phyloP scores from a whole-genome alignment of 2,888 invertebrate species.

The Mimumesa dahlbomi region DNA sequence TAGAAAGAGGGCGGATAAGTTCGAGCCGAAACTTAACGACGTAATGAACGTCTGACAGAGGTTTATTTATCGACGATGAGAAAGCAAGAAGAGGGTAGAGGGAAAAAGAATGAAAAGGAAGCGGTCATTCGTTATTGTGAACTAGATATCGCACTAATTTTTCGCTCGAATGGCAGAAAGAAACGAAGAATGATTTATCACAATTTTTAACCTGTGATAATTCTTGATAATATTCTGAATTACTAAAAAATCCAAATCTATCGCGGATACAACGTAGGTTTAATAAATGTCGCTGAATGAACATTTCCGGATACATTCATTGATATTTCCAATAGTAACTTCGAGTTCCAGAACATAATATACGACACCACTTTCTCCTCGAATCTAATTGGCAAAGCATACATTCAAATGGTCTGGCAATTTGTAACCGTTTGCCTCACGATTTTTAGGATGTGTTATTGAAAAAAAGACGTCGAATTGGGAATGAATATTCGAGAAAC shows the following conservation, averaged over 20 bases:
- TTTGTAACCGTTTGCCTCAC: no score
- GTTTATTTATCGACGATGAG: conserved; percentile 74
- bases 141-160: conserved; percentile 55
- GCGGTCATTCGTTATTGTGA: conserved; percentile 40
- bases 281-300: no score
- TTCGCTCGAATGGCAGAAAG: conserved; percentile 24
- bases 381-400: conserved; percentile 32
- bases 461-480: no score
- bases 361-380: conserved; percentile 36
- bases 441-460: no score
- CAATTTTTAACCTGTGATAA: no score
- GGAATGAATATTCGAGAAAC: no score
- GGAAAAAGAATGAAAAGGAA: conserved; percentile 36
- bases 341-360: conserved; percentile 20
- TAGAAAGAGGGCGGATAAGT: conserved; percentile 63
- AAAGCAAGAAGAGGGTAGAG: conserved; percentile 43
- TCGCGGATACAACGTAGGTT: no score
- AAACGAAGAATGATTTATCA: neutral
- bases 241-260: no score
- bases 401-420: conserved; percentile 9
- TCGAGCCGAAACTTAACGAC: conserved; percentile 75
- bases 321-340: conserved; percentile 25
- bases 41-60: conserved; percentile 77
- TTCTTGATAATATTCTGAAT: no score
- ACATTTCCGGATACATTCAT: conserved; percentile 26